Base-by-base conservation (phyloP, 2,888 invertebrate genomes). In the Drosophila acutilabella region DNA sequence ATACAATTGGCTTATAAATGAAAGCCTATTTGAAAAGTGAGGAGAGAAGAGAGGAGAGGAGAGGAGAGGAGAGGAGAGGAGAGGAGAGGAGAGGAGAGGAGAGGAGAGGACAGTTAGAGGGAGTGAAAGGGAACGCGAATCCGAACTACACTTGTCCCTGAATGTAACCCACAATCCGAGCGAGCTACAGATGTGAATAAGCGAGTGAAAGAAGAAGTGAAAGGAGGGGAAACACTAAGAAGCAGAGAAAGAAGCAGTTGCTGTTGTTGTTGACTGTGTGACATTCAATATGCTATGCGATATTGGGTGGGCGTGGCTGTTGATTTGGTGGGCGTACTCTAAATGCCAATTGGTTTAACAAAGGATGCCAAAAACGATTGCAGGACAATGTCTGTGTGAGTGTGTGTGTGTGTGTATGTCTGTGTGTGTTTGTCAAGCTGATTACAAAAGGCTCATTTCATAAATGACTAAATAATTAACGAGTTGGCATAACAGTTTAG, bases 1-100 rank as follows among this genome's bases (percentile, higher is more conserved):
- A 82, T 75, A 74, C 77, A 83, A 83, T 81, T 85, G 86, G 82
- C 77, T 81, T 77, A 74, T 73, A 79, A 87, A 74, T 71, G 85
- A 81, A 83, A 77, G 88, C 81, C 71, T 73, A 73, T 79, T 77
- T 64, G 47, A 60, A 69, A 64, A 54, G 54, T 48, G 57, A 36
- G 56, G 58, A 62, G 41, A 53, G 59, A 30, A 45, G 44, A 18
- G 11, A 4, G 8, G 45, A 53, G 42, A 26, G 10, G 13, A 20
- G 2, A 14, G 8, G 13, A 8, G 4, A 18, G 11, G 1, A 26
- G 7, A 18, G 11, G 7, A 30, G n/a, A n/a, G n/a, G n/a, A n/a
- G n/a, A 8, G 4, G 16, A 20, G 30, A 26, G 3, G 11, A 11
- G 10, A 18, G 5, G 3, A 13, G 20, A 1, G 20, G 1, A 10